Evolutionary conservation across 2,888 invertebrate species (phyloP).

Genomic region (Hyppa rectilinea): DNA sequence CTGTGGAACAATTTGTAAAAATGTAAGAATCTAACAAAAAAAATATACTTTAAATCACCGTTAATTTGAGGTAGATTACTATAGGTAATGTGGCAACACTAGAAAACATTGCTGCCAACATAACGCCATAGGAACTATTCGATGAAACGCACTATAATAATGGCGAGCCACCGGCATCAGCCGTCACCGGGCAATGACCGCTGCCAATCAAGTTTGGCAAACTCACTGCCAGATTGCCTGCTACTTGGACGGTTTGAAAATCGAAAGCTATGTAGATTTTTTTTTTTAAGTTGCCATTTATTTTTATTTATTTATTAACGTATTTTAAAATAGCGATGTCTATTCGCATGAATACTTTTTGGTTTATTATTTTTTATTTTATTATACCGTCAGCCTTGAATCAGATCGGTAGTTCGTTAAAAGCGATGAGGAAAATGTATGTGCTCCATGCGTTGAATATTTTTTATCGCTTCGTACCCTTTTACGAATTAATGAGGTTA

Average conservation of each 20-base stretch:
- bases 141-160: too few species aligned
- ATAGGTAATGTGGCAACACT: too few species aligned
- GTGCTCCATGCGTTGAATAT: background rate
- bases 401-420: conserved; percentile 1
- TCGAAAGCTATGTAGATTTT: conserved; percentile 46
- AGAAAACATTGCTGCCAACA: too few species aligned
- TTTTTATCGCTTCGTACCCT: conserved; percentile 11
- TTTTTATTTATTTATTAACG: conserved; percentile 4
- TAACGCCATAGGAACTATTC: too few species aligned
- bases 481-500: background rate
- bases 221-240: conserved; percentile 34
- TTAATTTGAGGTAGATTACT: too few species aligned
- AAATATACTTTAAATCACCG: too few species aligned
- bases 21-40: too few species aligned
- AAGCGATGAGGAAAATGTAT: conserved; percentile 36
- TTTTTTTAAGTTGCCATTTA: background rate
- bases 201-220: conserved; percentile 66
- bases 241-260: conserved; percentile 36
- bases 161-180: conserved; percentile 37
- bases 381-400: conserved; percentile 5
- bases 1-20: too few species aligned
- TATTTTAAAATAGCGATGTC: conserved; percentile 5
- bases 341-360: conserved; percentile 2
- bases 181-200: conserved; percentile 59
- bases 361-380: background rate